Conservation (phyloP, 37 sponge, comb jelly and placozoan species). For the Mnemiopsis leidyi region DNA sequence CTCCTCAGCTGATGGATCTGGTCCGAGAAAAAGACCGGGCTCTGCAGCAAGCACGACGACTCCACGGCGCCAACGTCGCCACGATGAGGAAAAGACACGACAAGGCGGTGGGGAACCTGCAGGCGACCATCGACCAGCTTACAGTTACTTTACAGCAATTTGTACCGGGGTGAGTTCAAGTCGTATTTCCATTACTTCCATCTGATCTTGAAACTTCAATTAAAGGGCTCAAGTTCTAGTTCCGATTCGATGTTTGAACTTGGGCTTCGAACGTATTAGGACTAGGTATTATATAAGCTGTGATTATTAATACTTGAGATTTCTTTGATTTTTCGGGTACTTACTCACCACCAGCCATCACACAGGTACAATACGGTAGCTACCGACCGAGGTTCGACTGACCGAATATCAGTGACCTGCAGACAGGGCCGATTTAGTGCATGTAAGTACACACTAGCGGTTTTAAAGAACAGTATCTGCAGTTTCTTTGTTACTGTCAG, state of each 20-base stretch:
- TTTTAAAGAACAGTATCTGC: background rate
- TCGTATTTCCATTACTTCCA: too few relatives aligned
- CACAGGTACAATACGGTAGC: background rate
- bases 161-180: background rate
- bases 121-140: slow-evolving; percentile 17
- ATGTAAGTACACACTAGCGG: background rate
- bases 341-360: too few relatives aligned
- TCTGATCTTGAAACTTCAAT: too few relatives aligned
- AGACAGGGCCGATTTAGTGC: slow-evolving; percentile 31
- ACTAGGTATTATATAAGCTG: too few relatives aligned
- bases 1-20: slow-evolving; percentile 39
- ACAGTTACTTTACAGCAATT: background rate
- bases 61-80: slow-evolving; percentile 55
- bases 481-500: background rate
- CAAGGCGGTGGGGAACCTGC: background rate
- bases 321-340: too few relatives aligned
- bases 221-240: too few relatives aligned
- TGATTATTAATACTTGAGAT: too few relatives aligned
- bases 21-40: background rate
- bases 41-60: slow-evolving; percentile 34
- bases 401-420: slow-evolving; percentile 18
- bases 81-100: slow-evolving; percentile 45
- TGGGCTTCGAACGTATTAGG: too few relatives aligned
- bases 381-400: background rate
- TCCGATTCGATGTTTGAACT: too few relatives aligned